Conservation (phyloP, 2,797 vertebrate genomes). For the Enteromius radiatus region DNA sequence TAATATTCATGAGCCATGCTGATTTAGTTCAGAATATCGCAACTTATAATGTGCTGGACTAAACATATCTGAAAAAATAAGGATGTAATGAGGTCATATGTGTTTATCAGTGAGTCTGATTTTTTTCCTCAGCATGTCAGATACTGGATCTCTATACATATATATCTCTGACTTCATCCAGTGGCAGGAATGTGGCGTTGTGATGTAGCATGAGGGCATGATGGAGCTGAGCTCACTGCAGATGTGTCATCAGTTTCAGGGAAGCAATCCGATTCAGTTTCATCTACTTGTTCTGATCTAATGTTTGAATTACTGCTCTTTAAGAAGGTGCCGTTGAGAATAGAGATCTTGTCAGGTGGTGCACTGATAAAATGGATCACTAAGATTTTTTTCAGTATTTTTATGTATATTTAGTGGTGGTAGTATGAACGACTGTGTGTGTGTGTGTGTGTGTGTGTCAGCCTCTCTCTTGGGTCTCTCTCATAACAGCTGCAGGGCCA, state of each 20-base stretch:
- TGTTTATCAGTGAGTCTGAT: constrained; percentile 1
- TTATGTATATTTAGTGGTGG: neutral
- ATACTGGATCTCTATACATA: constrained; percentile 1
- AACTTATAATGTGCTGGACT: too few species aligned
- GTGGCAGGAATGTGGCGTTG: neutral
- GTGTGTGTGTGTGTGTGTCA: constrained; percentile 29
- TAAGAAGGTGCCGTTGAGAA: neutral
- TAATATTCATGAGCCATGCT: neutral
- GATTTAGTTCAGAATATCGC: neutral
- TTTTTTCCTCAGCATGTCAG: neutral
- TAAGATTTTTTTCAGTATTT: neutral
- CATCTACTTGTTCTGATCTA: neutral
- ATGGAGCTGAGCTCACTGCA: constrained; percentile 15
- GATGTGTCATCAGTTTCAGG: constrained; percentile 6
- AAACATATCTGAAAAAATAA: neutral
- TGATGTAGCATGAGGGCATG: neutral
- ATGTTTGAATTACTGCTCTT: neutral
- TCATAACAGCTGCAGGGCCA: constrained; percentile 55
- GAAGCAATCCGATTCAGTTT: neutral
- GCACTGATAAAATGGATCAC: neutral
- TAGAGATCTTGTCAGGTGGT: neutral
- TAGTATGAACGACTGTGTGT: constrained; percentile 14
- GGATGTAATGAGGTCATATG: neutral
- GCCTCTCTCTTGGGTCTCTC: constrained; percentile 40
- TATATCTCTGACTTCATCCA: constrained; percentile 14